Base-by-base conservation (phyloP, 2,113 vertebrate genomes). In the Sarotherodon lohbergeri region DNA sequence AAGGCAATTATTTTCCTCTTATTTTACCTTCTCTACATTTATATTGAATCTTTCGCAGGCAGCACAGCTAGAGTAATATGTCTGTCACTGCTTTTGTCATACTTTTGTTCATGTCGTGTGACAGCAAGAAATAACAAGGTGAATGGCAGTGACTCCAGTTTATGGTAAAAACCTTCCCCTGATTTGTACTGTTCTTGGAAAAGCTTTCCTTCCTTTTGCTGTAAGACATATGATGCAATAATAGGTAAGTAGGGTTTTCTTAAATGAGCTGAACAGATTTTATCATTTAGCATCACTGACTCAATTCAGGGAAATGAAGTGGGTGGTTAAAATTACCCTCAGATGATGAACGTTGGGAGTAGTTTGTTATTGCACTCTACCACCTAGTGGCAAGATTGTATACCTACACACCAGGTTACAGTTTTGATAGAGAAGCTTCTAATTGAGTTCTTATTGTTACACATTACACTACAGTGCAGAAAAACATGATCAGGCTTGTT, bases 301-400 rank as follows among this genome's bases (percentile, higher is more conserved):
- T 52, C 19, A 29, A 68, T 52, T 79, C 2, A 56, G 4, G 11
- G 2, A 29, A 46, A 81, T 76, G 16, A 71, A 43, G 2, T 24
- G 7, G 16, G 17, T 61, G 34, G 11, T 55, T 66, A 7, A 34
- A 55, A 76, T 19, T 78, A 2, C 7, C 34, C 7, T 34, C 12
- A 71, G 50, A 2, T 63, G 19, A 66, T 50, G 57, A 36, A n/a
- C 55, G 9, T 3, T 5, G 4, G 4, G 3, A 81, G 14, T 24
- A 7, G 55, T 91, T 55, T 73, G 56, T 92, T 80, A 90, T 66
- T 41, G 17, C 52, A 92, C 80, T 41, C 89, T 84, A 13, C 91
- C 94, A 95, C 80, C 93, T 92, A 93, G 93, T 94, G 94, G 92
- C 43, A n/a, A 6, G 54, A 48, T 16, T 81, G 4, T 55, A 17